These are phyloP conservation scores for Drosophila bifasciata DNA, from an alignment of 1,140 invertebrate species.

Conservation along the genomic window DNA sequence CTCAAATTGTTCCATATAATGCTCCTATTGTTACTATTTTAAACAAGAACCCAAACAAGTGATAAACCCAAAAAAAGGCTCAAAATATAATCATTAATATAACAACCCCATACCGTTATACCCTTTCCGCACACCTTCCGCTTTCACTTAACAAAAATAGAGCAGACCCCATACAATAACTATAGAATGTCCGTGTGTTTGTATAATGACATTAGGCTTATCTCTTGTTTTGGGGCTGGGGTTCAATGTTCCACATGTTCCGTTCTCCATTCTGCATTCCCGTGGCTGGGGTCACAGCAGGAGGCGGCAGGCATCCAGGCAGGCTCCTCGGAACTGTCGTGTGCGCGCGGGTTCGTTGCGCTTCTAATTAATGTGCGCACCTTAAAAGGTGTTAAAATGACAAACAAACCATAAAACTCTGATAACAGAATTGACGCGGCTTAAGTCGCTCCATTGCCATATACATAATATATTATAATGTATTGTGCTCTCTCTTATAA, in stretches of 20 bases:
- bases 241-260: constrained; percentile 27
- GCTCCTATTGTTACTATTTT: not conserved
- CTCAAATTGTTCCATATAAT: not conserved
- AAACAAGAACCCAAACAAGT: constrained; percentile 1
- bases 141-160: constrained; percentile 8
- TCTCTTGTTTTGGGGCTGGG: constrained; percentile 35
- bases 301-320: constrained; percentile 40
- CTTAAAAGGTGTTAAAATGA: constrained; percentile 80
- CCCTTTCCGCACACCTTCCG: not conserved
- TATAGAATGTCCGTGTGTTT: constrained; percentile 8
- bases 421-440: constrained; percentile 62
- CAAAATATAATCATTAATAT: constrained; percentile 8
- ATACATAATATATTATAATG: not conserved
- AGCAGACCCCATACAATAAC: constrained; percentile 5
- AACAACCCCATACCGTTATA: constrained; percentile 1
- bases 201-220: constrained; percentile 52
- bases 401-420: constrained; percentile 82
- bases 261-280: constrained; percentile 16
- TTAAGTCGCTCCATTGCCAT: not conserved
- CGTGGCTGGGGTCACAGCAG: constrained; percentile 43
- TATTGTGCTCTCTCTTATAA: constrained; percentile 29
- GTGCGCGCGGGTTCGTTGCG: constrained; percentile 57
- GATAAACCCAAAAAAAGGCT: not conserved
- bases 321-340: constrained; percentile 41
- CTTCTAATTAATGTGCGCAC: constrained; percentile 73